Evolutionary conservation across 2,113 vertebrate genomes (phyloP).

Genomic region (Willisornis vidua): DNA sequence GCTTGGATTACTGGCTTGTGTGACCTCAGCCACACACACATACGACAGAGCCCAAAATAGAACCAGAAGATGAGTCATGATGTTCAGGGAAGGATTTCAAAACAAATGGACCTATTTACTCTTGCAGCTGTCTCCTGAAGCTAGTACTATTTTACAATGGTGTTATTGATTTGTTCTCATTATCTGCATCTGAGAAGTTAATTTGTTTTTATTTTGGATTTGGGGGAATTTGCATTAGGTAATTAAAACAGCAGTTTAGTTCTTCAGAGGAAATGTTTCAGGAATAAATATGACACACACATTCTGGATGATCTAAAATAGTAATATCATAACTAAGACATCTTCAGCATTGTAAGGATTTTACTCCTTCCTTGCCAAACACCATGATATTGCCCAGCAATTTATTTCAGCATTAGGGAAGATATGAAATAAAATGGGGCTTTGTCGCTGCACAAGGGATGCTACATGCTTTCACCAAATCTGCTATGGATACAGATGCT

Average conservation of each 20-base stretch:
- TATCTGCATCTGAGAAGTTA: conserved; percentile 8
- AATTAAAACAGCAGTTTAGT: neutral
- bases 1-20: conserved; percentile 6
- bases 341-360: neutral
- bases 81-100: conserved; percentile 60
- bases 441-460: neutral
- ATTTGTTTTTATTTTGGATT: neutral
- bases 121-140: conserved; percentile 41
- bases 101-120: conserved; percentile 59
- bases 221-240: neutral
- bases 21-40: conserved; percentile 29
- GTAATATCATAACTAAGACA: neutral
- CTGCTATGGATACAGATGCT: neutral
- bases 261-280: neutral
- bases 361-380: neutral
- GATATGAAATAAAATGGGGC: neutral
- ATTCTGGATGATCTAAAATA: neutral
- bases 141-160: conserved; percentile 12
- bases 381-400: neutral
- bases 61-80: conserved; percentile 56
- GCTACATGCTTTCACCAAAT: neutral
- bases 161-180: conserved; percentile 48
- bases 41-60: conserved; percentile 45
- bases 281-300: neutral
- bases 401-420: neutral